Evolutionary conservation across 2,113 vertebrate species (phyloP).

Genomic region (Electrona antarctica): DNA sequence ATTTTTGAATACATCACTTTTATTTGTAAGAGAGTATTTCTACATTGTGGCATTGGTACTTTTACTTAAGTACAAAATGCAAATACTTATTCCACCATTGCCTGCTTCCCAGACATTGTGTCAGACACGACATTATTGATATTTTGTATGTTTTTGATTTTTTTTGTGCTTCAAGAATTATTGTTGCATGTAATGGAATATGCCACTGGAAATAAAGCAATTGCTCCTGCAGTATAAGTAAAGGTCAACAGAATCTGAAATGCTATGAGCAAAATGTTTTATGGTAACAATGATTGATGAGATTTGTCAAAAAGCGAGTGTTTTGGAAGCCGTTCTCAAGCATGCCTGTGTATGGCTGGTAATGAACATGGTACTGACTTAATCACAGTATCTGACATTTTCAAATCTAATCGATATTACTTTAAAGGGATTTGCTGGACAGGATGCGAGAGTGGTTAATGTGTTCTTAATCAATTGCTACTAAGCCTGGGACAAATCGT

Average conservation of each 20-base stretch:
- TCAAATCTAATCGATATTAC: slow-evolving; percentile 55
- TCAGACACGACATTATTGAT: neutral
- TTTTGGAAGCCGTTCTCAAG: slow-evolving; percentile 27
- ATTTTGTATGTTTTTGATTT: neutral
- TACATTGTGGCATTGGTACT: neutral
- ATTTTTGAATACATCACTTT: too few species aligned
- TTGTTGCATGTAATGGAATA: slow-evolving; percentile 10
- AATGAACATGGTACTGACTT: slow-evolving; percentile 4
- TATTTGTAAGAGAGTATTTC: too few species aligned
- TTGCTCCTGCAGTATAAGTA: neutral
- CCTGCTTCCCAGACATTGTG: neutral
- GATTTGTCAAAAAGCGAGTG: slow-evolving; percentile 5
- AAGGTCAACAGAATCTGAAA: slow-evolving; percentile 27
- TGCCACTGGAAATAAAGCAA: slow-evolving; percentile 1
- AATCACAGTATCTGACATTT: slow-evolving; percentile 54
- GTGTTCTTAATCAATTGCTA: slow-evolving; percentile 47
- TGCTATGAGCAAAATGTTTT: slow-evolving; percentile 11
- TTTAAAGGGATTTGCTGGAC: slow-evolving; percentile 51
- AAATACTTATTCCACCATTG: too few species aligned
- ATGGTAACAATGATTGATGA: neutral
- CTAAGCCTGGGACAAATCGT: slow-evolving; percentile 28
- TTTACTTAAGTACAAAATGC: neutral
- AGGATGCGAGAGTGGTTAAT: slow-evolving; percentile 40
- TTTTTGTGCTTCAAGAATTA: neutral
- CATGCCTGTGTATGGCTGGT: slow-evolving; percentile 26